Evolutionary conservation across 1,140 invertebrate species (phyloP), one percentile per base, ranked within the genome.

Genomic region (Neotoxoptera formosana): DNA sequence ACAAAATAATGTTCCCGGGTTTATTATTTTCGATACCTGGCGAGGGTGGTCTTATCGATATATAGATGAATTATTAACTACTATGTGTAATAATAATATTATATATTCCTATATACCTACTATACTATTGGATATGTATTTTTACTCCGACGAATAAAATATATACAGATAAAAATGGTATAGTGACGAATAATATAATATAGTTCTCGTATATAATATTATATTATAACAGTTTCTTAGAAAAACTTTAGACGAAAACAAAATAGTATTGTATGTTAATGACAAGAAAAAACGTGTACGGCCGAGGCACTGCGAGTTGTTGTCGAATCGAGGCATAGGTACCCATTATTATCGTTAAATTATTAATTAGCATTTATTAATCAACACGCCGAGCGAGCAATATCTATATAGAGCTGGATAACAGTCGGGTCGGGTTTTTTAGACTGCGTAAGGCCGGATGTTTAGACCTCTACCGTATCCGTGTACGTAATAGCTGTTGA

Each of bases 401-500:
- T 51, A 88, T 56, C 36, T 81, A 81, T 81, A 91, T 53, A 81
- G 30, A 81, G n/a, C 76, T 84, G 76, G 91, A 92, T 56, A 92
- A 92, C 14, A 41, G 91, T 53, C 48, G n/a, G 90, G 90, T 91
- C 90, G 60, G 67, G 67, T 47, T 91, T 76, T 76, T 81, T 48
- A 81, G 45, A 91, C 90, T 23, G 67, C 21, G 36, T 91, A 60
- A n/a, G 34, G 47, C 91, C 91, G 91, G 91, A 92, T 92, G 91
- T 92, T 41, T 84, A 92, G 91, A 92, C 91, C 91, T 92, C 91
- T 92, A 51, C 20, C 47, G 91, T 83, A 91, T 91, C 60, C 91
- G 76, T 81, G 34, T 51, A 67, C n/a, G 48, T 89, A 53, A 20
- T 53, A 51, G 90, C 34, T 23, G 45, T 91, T 91, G 60, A 91